Evolutionary conservation across 2,888 invertebrate species (phyloP), one percentile per base, ranked within the genome.

Genomic region (Platycnemis pennipes): DNA sequence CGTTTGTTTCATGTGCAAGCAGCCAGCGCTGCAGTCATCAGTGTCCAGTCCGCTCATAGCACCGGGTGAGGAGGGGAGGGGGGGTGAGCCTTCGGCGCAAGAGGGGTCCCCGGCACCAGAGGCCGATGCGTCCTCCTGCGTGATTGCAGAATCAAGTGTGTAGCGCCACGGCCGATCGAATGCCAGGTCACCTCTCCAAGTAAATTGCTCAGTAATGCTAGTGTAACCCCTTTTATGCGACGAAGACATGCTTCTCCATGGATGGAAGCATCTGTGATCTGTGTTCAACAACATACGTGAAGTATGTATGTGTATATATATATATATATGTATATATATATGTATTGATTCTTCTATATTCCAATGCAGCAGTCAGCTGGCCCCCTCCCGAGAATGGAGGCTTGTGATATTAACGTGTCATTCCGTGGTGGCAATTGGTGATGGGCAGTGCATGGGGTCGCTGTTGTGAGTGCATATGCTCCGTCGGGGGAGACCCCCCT

Each of bases 131-230:
- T 91, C 91, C 26, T 69, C 91, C 63, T 26, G 63, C 44, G 69
- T 91, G 69, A 91, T 91, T 69, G 91, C 91, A 11, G 91, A 91
- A 44, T 91, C 91, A 19, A 91, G 91, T 26, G 91, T 91, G n/a
- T 91, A 91, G 63, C 45, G 22, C 37, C 4, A 53, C 8, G 22
- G 16, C n/a, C 26, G 11, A 37, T 37, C 22, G 88, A 37, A 53
- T 31, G 44, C 26, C 7, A 91, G 44, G 26, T 37, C 42, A 22
- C 91, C 22, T 44, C 45, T 91, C 56, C 63, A 49, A 45, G 63
- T 63, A 44, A 63, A 7, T 91, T 91, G 91, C 91, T 91, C 91
- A 91, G 91, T 91, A 63, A 45, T 63, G 63, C 49, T 89, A 89
- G 89, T 91, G 42, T 37, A 26, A 63, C n/a, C 53, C 53, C 53